phyloP scores from a whole-genome alignment of 2,113 vertebrate genomes.

The Bothrops jararaca region DNA sequence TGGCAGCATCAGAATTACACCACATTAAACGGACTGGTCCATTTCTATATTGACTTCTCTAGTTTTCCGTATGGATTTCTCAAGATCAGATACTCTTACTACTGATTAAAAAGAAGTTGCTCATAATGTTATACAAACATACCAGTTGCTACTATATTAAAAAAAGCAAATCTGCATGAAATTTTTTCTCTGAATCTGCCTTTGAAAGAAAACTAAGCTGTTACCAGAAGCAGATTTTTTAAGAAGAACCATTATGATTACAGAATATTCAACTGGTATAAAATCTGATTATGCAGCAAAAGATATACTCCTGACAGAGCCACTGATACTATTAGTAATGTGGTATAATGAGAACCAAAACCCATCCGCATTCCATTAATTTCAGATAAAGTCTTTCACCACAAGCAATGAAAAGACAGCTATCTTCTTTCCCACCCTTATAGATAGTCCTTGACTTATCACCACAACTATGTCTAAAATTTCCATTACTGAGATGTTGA shows the following conservation, averaged over 20 bases:
- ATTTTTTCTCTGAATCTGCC: background rate
- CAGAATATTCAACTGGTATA: background rate
- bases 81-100: background rate
- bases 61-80: background rate
- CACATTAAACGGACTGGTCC: background rate
- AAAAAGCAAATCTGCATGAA: background rate
- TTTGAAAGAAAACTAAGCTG: background rate
- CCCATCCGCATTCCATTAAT: background rate
- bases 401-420: background rate
- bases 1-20: background rate
- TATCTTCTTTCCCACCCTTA: background rate
- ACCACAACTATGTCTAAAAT: background rate
- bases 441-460: background rate
- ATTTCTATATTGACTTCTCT: background rate
- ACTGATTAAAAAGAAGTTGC: background rate
- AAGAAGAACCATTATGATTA: background rate
- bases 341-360: background rate
- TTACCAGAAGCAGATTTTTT: background rate
- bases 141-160: background rate
- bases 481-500: background rate
- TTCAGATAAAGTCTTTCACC: background rate
- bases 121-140: background rate
- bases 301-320: background rate
- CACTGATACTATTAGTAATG: background rate
- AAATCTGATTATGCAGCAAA: background rate